Evolutionary conservation across 2,888 invertebrate genomes (phyloP).

Genomic region (Neoaliturus tenellus): DNA sequence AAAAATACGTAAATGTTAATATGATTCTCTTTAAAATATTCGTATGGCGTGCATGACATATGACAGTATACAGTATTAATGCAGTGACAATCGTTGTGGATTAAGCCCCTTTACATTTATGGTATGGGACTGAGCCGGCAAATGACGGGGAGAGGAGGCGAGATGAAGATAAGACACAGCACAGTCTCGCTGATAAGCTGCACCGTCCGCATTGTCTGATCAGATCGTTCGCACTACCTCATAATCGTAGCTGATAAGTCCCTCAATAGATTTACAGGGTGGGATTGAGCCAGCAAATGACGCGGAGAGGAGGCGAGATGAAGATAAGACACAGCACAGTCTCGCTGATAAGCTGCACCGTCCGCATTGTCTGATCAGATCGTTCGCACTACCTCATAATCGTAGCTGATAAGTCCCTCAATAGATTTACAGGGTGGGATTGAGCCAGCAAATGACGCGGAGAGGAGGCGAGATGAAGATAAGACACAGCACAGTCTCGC

Average conservation of each 20-base stretch:
- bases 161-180: background rate
- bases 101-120: background rate
- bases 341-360: background rate
- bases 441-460: no score
- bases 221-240: background rate
- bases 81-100: background rate
- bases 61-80: no score
- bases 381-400: no score
- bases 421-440: no score
- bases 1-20: no score
- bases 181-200: background rate
- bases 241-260: no score
- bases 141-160: background rate
- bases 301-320: background rate
- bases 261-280: background rate
- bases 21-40: no score
- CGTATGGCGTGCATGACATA: no score
- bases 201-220: background rate
- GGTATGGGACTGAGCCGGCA: background rate
- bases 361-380: background rate
- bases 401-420: no score
- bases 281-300: background rate
- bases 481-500: no score
- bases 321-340: background rate
- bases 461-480: no score